phyloP scores from a whole-genome alignment of 1,140 invertebrate species.

The Papilio helenus region DNA sequence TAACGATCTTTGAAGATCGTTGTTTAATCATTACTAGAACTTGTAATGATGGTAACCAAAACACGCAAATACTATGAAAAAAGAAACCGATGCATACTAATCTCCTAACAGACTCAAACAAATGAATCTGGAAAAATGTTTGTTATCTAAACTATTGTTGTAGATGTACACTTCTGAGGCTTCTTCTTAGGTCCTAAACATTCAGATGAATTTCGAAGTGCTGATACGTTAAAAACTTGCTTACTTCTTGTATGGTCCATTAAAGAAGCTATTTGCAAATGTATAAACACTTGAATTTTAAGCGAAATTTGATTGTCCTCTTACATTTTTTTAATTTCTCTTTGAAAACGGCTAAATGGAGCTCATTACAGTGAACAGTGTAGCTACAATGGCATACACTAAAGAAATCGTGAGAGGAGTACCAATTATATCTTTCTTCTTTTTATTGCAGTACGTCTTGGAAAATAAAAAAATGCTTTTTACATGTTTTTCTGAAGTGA shows the following conservation, averaged over 20 bases:
- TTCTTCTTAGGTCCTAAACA: neutral
- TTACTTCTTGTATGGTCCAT: neutral
- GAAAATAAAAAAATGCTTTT: too few relatives aligned
- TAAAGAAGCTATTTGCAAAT: neutral
- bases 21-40: neutral
- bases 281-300: slow-evolving; percentile 4
- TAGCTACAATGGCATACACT: slow-evolving; percentile 1
- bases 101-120: too few relatives aligned
- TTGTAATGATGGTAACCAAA: too few relatives aligned
- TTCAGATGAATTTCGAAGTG: too few relatives aligned
- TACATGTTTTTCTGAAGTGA: too few relatives aligned
- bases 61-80: neutral
- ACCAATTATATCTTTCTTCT: slow-evolving; percentile 5
- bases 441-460: too few relatives aligned
- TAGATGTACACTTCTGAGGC: too few relatives aligned
- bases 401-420: neutral
- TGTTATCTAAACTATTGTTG: too few relatives aligned
- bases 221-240: neutral
- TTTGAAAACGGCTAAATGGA: slow-evolving; percentile 7
- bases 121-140: too few relatives aligned
- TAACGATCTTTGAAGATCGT: neutral
- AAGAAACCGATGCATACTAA: too few relatives aligned
- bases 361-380: slow-evolving; percentile 3
- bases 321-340: slow-evolving; percentile 10
- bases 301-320: slow-evolving; percentile 7